Percentiles rank a stretch among this genome's conserved stretches.
Conservation (phyloP, 2,113 vertebrate genomes). For the Microtus ochrogaster region DNA sequence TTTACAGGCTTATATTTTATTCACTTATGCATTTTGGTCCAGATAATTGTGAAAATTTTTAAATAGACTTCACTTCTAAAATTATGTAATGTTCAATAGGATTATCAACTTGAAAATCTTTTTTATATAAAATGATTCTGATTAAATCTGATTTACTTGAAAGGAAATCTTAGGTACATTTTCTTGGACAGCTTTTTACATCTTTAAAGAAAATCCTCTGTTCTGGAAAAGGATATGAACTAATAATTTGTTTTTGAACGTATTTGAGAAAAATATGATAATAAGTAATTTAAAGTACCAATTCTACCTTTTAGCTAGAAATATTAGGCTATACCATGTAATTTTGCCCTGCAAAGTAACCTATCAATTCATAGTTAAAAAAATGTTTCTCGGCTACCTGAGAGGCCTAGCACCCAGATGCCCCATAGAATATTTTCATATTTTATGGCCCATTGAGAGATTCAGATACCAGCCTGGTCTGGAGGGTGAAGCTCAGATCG, state of each 20-base stretch:
- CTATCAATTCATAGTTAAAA: constrained; percentile 13
- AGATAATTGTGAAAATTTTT: constrained; percentile 5
- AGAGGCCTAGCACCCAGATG: background rate
- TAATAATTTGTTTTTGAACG: constrained; percentile 38
- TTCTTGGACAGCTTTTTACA: background rate
- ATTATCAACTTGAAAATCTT: background rate
- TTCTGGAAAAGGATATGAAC: constrained; percentile 48
- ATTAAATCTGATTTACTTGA: background rate
- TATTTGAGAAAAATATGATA: background rate
- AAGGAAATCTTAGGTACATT: background rate
- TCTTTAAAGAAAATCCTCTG: background rate
- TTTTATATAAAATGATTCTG: background rate
- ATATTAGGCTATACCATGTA: background rate
- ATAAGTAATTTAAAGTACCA: constrained; percentile 22
- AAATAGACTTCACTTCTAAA: constrained; percentile 25
- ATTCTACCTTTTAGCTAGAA: constrained; percentile 32
- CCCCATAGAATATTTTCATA: constrained; percentile 23
- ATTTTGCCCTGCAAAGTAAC: constrained; percentile 31
- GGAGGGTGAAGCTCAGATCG: background rate
- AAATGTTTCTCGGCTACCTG: background rate
- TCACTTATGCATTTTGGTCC: background rate
- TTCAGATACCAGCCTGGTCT: constrained; percentile 34
- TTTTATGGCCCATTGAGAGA: background rate
- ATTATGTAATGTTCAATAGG: background rate
- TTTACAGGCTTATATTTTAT: constrained; percentile 2